Percentiles rank a stretch among this genome's conserved stretches.
Evolutionary conservation across 2,797 vertebrate genomes (phyloP).

Genomic region (Alauda arvensis): DNA sequence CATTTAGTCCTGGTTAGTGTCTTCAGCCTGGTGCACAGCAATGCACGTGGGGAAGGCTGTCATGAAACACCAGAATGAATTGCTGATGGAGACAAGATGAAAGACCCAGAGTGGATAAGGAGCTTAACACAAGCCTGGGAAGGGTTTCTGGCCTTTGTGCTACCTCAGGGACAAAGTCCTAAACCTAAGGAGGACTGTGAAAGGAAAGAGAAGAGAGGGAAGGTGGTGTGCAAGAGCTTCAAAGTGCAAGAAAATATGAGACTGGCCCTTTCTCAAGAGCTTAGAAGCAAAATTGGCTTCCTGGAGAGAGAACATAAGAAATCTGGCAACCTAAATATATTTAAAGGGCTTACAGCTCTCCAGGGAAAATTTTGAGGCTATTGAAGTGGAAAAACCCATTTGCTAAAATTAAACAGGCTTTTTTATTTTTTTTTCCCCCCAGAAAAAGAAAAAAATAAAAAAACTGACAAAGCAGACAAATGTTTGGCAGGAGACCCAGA

Average conservation of each 20-base stretch:
- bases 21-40: not conserved
- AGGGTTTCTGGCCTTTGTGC: slow-evolving; percentile 10
- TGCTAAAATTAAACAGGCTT: slow-evolving; percentile 27
- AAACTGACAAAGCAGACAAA: slow-evolving; percentile 14
- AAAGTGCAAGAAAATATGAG: slow-evolving; percentile 39
- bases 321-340: slow-evolving; percentile 49
- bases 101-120: slow-evolving; percentile 1
- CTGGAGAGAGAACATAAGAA: slow-evolving; percentile 48
- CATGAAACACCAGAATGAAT: not conserved
- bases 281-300: slow-evolving; percentile 43
- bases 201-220: not conserved
- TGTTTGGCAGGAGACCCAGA: slow-evolving; percentile 8
- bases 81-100: not conserved
- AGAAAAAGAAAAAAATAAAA: not conserved
- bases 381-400: slow-evolving; percentile 35
- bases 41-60: not conserved
- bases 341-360: slow-evolving; percentile 48
- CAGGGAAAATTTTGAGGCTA: slow-evolving; percentile 34
- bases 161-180: slow-evolving; percentile 4
- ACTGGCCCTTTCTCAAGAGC: slow-evolving; percentile 48
- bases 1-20: not conserved
- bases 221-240: not conserved
- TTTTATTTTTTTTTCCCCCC: not conserved
- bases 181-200: not conserved
- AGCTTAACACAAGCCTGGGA: slow-evolving; percentile 39